A percentile compares a stretch with the other conserved stretches of the same genome.
Conservation (phyloP, 2,797 vertebrate species). For the Luscinia luscinia region DNA sequence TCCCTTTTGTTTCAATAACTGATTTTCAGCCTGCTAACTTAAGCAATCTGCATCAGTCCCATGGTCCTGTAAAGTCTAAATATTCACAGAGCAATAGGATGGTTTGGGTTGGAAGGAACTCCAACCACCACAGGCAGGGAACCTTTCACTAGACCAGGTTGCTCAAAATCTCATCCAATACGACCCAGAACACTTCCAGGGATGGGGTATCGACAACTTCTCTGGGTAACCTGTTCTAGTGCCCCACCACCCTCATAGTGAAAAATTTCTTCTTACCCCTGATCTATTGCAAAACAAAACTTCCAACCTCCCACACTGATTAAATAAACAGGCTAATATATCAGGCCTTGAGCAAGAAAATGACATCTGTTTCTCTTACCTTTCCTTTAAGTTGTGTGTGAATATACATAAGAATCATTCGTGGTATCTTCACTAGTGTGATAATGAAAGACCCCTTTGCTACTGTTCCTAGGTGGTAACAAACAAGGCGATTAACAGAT, state of each 20-base stretch:
- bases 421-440: slow-evolving; percentile 94
- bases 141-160: neutral
- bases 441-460: slow-evolving; percentile 99
- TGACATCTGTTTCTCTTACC: slow-evolving; percentile 77
- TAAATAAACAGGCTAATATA: neutral
- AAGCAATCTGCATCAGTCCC: neutral
- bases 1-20: neutral
- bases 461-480: slow-evolving; percentile 95
- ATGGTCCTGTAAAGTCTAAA: neutral
- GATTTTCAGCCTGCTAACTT: neutral
- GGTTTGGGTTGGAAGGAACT: neutral
- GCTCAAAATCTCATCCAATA: neutral
- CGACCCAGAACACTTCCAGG: neutral
- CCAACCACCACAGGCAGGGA: neutral
- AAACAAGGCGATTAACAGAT: slow-evolving; percentile 89
- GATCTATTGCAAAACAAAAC: neutral
- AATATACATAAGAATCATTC: slow-evolving; percentile 96
- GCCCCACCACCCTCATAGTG: neutral
- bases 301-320: neutral
- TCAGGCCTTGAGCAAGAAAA: neutral
- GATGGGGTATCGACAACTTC: neutral
- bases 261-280: neutral
- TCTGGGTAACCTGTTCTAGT: neutral
- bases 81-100: neutral
- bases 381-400: slow-evolving; percentile 97